These are phyloP conservation scores for Oreocharis arfaki DNA, from an alignment of 2,113 vertebrate genomes.

Conservation along the genomic window DNA sequence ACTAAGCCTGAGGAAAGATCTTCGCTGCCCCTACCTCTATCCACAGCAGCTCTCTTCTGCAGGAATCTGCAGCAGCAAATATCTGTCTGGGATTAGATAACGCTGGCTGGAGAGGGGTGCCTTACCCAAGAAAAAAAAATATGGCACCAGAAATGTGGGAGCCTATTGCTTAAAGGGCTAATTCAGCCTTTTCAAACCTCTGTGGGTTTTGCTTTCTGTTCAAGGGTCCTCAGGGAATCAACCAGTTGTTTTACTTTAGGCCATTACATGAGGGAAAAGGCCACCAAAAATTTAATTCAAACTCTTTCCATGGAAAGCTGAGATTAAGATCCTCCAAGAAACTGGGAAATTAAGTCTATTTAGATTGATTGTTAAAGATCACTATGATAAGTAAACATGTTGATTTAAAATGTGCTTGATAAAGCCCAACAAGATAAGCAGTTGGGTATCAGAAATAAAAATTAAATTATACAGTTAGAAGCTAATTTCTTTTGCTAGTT, in stretches of 20 bases:
- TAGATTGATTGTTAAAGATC: not conserved
- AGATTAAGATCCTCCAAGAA: not conserved
- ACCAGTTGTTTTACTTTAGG: not conserved
- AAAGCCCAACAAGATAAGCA: not conserved
- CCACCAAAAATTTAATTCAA: not conserved
- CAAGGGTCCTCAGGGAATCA: not conserved
- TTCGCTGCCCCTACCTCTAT: rapidly evolving
- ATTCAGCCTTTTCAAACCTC: not conserved
- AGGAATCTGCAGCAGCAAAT: not conserved
- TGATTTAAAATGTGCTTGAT: not conserved
- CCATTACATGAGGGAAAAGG: not conserved
- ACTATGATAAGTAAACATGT: not conserved
- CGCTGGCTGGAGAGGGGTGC: not conserved
- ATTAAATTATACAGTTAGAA: not conserved
- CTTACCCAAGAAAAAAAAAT: not conserved
- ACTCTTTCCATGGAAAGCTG: not conserved
- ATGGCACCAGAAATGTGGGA: not conserved
- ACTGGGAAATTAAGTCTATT: not conserved
- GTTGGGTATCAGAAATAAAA: not conserved
- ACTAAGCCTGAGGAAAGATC: not conserved
- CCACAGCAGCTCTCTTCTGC: not conserved
- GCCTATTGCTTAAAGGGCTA: not conserved
- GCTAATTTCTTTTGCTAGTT: not conserved
- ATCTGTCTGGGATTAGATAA: not conserved
- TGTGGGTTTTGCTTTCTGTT: not conserved